Base-by-base conservation (phyloP, 2,888 invertebrate species). In the Trissolcus brochymenae region DNA sequence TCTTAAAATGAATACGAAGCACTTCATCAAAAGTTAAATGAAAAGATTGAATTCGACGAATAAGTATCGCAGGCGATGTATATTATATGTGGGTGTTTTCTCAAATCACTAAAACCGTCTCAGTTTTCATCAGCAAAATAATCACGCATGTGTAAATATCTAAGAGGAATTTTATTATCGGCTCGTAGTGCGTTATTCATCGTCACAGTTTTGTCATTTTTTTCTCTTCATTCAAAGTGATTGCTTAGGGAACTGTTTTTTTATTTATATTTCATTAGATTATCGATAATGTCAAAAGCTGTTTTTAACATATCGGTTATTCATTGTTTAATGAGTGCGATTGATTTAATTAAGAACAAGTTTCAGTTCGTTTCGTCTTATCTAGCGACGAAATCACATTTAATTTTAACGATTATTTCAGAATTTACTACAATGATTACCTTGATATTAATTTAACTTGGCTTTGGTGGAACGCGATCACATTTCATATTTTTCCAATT, bases 121-220 rank as follows among this genome's bases (percentile, higher is more conserved):
- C 55, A 64, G 59, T 67, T 76, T 62, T 46, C 57, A 67, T 55
- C n/a, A 6, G 62, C 16, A 35, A 53, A 64, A 57, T 73, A 64
- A 64, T 51, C 67, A 57, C 73, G 77, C 56, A 16, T 56, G 60
- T 53, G 64, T 65, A 77, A 72, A 73, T 65, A 73, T 68, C 50
- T 46, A 73, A 73, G 62, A 54, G 54, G 51, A 64, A 68, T 65
- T 73, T 73, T 49, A 57, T 41, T 67, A 60, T 65, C 64, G 57
- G 14, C 7, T 7, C 64, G 53, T 49, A 54, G 53, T 53, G 14
- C 41, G n/a, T 53, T 41, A 40, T 53, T 62, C 25, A 19, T 21
- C 16, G n/a, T 14, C 46, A 46, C 9, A 35, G 35, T 11, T 46
- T 46, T 16, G 16, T 46, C 16, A 46, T 46, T 54, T 54, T 25